These are phyloP conservation scores for Drosophila bifasciata DNA, from an alignment of 1,140 invertebrate genomes.

Conservation along the genomic window DNA sequence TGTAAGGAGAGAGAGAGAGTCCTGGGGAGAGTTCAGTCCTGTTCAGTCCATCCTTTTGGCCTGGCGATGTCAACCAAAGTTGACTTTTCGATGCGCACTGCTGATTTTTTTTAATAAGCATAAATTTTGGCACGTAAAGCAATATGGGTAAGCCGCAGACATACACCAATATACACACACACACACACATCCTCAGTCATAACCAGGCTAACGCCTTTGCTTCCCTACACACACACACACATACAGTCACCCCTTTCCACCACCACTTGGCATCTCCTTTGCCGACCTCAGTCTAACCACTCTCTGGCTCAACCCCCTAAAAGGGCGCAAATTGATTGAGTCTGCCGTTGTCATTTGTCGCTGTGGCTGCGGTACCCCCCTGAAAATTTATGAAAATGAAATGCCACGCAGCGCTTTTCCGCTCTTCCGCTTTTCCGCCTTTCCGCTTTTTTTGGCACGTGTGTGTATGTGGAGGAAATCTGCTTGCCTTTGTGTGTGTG, in stretches of 20 bases:
- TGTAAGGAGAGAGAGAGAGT: neutral
- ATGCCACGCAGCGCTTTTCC: constrained; percentile 69
- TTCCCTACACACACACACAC: no score
- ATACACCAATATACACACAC: constrained; percentile 43
- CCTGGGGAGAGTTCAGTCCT: no score
- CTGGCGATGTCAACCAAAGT: constrained; percentile 53
- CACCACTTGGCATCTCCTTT: neutral
- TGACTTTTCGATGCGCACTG: constrained; percentile 71
- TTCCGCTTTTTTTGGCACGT: constrained; percentile 53
- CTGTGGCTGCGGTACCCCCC: constrained; percentile 60
- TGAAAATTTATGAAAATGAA: constrained; percentile 74
- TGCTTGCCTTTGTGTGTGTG: constrained; percentile 11
- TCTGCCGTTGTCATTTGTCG: constrained; percentile 75
- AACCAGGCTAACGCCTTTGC: constrained; percentile 29
- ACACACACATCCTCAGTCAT: constrained; percentile 16
- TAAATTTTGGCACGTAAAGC: constrained; percentile 69
- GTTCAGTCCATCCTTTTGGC: constrained; percentile 23
- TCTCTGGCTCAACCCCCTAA: neutral
- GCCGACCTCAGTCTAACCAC: neutral
- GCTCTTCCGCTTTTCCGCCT: constrained; percentile 53
- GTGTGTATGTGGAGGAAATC: constrained; percentile 46
- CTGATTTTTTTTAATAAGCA: constrained; percentile 76
- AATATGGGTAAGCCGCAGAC: constrained; percentile 51
- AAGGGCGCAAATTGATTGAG: constrained; percentile 74
- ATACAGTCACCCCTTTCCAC: constrained; percentile 2